Conservation (phyloP, 2,888 invertebrate genomes). For the Flexamia atlantica region DNA sequence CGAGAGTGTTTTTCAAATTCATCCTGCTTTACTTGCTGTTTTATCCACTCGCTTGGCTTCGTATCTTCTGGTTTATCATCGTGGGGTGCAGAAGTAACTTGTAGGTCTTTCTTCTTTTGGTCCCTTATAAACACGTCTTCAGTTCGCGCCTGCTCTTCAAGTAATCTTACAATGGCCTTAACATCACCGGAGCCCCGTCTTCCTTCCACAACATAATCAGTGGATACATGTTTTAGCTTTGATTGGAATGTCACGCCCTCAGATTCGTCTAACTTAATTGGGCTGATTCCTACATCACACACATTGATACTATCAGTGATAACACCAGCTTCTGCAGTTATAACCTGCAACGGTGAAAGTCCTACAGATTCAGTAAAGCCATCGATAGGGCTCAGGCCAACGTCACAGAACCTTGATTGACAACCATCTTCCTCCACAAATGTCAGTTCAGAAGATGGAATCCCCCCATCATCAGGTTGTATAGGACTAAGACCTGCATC, state of each 20-base stretch:
- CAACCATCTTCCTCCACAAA: constrained; percentile 73
- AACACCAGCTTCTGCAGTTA: constrained; percentile 77
- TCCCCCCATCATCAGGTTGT: constrained; percentile 76
- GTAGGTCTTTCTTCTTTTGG: constrained; percentile 74
- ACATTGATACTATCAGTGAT: constrained; percentile 77
- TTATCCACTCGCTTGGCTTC: background rate
- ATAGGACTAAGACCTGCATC: constrained; percentile 79
- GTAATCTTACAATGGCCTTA: constrained; percentile 77
- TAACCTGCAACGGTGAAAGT: constrained; percentile 74
- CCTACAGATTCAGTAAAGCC: constrained; percentile 75
- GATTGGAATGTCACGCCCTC: constrained; percentile 68
- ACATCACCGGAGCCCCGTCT: constrained; percentile 76
- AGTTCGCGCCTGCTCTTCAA: constrained; percentile 76
- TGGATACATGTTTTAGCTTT: constrained; percentile 48
- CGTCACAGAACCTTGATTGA: constrained; percentile 74
- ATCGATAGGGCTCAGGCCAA: constrained; percentile 77
- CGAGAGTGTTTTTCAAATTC: constrained; percentile 53
- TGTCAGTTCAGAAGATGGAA: constrained; percentile 73
- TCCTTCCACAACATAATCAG: constrained; percentile 68
- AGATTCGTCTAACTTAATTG: constrained; percentile 75
- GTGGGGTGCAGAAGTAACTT: background rate
- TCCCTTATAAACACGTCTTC: constrained; percentile 72
- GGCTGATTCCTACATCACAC: constrained; percentile 77
- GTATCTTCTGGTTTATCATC: background rate
- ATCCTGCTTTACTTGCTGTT: constrained; percentile 8